Percentiles rank a stretch among this genome's conserved stretches.
Conservation (phyloP, 2,113 vertebrate species). For the Poeciliopsis retropinna region DNA sequence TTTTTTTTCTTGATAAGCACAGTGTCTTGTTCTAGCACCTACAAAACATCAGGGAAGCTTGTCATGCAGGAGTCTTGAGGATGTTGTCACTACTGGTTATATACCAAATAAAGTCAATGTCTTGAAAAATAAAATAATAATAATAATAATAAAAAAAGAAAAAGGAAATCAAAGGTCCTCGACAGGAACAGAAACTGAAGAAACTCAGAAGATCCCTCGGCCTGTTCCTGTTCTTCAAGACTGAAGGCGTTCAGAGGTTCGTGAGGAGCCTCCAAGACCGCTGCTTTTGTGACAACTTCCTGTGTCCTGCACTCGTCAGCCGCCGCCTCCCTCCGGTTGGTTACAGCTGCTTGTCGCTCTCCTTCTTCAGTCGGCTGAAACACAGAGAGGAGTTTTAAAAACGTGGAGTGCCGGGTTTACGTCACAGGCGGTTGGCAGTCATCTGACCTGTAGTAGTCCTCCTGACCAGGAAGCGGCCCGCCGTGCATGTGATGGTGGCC, state of each 20-base stretch:
- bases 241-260: slow-evolving; percentile 77
- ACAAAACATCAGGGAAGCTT: slow-evolving; percentile 86
- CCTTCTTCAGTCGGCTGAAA: slow-evolving; percentile 98
- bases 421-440: not conserved
- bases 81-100: slow-evolving; percentile 88
- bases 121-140: slow-evolving; percentile 66
- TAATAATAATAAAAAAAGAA: slow-evolving; percentile 9
- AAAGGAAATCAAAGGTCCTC: slow-evolving; percentile 55
- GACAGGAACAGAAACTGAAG: slow-evolving; percentile 68
- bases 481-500: slow-evolving; percentile 98
- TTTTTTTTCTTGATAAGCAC: slow-evolving; percentile 80
- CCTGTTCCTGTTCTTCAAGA: slow-evolving; percentile 79
- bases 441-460: slow-evolving; percentile 97
- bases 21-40: slow-evolving; percentile 95
- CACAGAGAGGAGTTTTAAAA: slow-evolving; percentile 41
- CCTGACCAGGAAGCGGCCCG: slow-evolving; percentile 93
- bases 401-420: fast-evolving
- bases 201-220: slow-evolving; percentile 86
- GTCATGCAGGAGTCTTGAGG: slow-evolving; percentile 93
- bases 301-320: slow-evolving; percentile 63
- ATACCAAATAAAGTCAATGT: slow-evolving; percentile 84
- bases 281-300: slow-evolving; percentile 83
- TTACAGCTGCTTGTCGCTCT: slow-evolving; percentile 99
- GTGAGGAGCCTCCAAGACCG: slow-evolving; percentile 76
- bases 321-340: slow-evolving; percentile 78